Evolutionary conservation across 2,113 vertebrate genomes (phyloP).

Genomic region (Megatriorchis doriae): DNA sequence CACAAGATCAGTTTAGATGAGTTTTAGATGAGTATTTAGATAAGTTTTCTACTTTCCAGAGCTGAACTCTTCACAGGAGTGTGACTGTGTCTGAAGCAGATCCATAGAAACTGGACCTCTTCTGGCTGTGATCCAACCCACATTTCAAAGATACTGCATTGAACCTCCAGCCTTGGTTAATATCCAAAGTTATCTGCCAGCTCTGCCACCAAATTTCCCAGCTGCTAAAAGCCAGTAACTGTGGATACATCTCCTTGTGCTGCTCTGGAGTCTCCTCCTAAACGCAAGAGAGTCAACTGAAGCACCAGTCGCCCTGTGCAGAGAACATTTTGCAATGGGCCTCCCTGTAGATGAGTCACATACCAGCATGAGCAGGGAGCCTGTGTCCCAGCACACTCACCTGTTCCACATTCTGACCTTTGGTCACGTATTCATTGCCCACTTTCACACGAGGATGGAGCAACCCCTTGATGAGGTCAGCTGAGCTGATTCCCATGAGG

Average conservation of each 20-base stretch:
- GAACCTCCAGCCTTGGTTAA: background rate
- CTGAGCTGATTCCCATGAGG: conserved; percentile 93
- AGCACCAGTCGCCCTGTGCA: background rate
- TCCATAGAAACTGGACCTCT: background rate
- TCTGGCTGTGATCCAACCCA: background rate
- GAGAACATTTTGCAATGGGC: background rate
- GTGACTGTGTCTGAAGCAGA: background rate
- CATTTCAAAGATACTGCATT: background rate
- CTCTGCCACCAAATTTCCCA: background rate
- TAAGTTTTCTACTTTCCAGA: background rate
- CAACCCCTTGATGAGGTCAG: conserved; percentile 91
- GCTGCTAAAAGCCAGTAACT: background rate
- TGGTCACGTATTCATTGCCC: conserved; percentile 92
- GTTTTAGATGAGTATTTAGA: background rate
- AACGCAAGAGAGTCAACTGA: background rate
- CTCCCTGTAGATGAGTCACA: background rate
- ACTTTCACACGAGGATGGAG: conserved; percentile 93
- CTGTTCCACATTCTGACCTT: conserved; percentile 94
- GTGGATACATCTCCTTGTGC: background rate
- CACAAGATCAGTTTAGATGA: background rate
- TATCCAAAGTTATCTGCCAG: background rate
- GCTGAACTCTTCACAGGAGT: background rate
- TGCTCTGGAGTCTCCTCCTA: background rate
- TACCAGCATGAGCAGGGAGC: background rate
- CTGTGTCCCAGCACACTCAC: conserved; percentile 38